Conservation (phyloP, 2,888 invertebrate species). For the Amphiduros pacificus region DNA sequence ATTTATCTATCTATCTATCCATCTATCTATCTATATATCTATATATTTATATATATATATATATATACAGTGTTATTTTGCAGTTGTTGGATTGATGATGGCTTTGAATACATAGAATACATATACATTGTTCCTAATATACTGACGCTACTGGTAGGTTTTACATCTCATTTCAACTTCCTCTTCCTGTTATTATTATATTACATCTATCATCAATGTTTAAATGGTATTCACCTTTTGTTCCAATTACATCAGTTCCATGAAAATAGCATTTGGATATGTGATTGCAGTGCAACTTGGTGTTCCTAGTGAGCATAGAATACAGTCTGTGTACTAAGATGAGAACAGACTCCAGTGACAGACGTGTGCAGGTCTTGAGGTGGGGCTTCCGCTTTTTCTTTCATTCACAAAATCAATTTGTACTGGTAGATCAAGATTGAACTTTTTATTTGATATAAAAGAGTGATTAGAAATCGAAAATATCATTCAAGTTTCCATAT, state of each 20-base stretch:
- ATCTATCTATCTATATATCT: too few species aligned
- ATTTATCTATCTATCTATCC: too few species aligned
- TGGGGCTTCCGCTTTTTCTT: too few species aligned
- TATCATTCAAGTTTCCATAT: too few species aligned
- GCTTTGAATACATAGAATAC: constrained; percentile 8
- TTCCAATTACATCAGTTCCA: not conserved
- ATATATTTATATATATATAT: too few species aligned
- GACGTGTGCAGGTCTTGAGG: constrained; percentile 17
- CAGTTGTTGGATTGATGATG: constrained; percentile 18
- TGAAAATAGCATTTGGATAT: too few species aligned
- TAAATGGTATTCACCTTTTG: not conserved
- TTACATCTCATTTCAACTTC: not conserved
- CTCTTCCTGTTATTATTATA: not conserved
- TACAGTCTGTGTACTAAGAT: constrained; percentile 20
- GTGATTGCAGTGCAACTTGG: constrained; percentile 20
- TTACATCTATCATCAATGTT: not conserved
- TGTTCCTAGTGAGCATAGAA: constrained; percentile 19
- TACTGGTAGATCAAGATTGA: too few species aligned
- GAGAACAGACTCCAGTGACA: constrained; percentile 17
- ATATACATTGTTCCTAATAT: constrained; percentile 19
- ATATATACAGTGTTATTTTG: not conserved
- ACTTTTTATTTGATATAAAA: too few species aligned
- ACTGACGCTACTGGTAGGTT: constrained; percentile 10
- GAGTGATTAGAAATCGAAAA: too few species aligned
- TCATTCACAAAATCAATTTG: too few species aligned